A percentile compares a stretch with the other conserved stretches of the same genome.
phyloP scores from a whole-genome alignment of 2,113 vertebrate species.

The Apteryx owenii region DNA sequence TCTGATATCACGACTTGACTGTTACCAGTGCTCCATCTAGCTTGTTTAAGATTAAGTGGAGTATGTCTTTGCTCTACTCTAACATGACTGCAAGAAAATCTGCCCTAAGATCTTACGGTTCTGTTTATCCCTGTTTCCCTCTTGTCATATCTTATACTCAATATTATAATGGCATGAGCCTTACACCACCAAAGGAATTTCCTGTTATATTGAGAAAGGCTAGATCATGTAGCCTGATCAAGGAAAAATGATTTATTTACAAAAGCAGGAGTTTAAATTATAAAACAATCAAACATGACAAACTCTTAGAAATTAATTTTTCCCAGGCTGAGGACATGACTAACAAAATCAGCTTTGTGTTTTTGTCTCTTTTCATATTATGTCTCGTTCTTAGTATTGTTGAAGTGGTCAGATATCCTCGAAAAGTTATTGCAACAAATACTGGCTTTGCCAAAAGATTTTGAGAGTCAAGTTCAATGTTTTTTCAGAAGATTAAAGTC shows the following conservation, averaged over 20 bases:
- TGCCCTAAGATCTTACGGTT: not conserved
- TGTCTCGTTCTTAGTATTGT: conserved; percentile 11
- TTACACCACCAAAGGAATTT: not conserved
- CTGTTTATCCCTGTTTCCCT: not conserved
- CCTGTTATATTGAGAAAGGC: not conserved
- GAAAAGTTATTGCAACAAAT: not conserved
- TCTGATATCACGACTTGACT: not conserved
- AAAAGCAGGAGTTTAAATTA: conserved; percentile 14
- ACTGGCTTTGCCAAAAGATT: not conserved
- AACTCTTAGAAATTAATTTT: conserved; percentile 36
- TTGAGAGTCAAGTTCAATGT: not conserved
- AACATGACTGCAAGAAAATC: not conserved
- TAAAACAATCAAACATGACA: conserved; percentile 7
- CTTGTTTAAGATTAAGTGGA: not conserved
- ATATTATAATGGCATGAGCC: not conserved
- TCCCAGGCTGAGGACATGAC: conserved; percentile 9
- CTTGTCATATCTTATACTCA: not conserved
- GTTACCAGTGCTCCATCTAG: not conserved
- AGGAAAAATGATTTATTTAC: not conserved
- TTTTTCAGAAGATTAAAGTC: not conserved
- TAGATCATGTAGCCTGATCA: not conserved
- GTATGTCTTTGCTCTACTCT: not conserved
- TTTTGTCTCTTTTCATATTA: not conserved
- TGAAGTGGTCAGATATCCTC: not conserved
- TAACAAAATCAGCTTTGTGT: conserved; percentile 24